These are phyloP conservation scores for Cotesia typhae DNA, from an alignment of 1,140 invertebrate species.

Conservation along the genomic window DNA sequence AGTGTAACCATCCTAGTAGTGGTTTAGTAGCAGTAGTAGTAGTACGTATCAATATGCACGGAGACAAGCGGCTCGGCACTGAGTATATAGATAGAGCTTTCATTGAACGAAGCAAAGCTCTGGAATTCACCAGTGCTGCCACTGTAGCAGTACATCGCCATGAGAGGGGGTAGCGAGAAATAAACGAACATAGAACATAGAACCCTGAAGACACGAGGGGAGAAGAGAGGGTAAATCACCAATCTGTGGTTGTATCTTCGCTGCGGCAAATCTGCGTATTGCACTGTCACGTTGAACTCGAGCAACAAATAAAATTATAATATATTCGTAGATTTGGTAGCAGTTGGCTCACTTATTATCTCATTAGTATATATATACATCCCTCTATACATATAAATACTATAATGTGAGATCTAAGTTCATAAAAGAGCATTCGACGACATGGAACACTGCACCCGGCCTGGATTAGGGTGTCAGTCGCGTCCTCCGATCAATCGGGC, in stretches of 20 bases:
- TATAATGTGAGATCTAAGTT: neutral
- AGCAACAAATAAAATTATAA: conserved; percentile 6
- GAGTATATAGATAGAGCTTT: conserved; percentile 39
- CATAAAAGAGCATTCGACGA: conserved; percentile 23
- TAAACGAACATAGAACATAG: conserved; percentile 32
- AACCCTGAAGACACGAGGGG: conserved; percentile 20
- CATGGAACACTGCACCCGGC: conserved; percentile 41
- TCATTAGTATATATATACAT: neutral
- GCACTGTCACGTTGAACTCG: conserved; percentile 29
- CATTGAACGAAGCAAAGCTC: conserved; percentile 53
- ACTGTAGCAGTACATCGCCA: neutral
- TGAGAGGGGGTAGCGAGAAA: no score
- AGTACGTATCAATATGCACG: conserved; percentile 21
- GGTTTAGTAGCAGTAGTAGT: neutral
- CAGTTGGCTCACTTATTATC: no score
- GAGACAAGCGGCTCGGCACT: neutral
- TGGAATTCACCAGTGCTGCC: conserved; percentile 50
- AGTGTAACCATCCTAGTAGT: no score
- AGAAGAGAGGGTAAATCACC: conserved; percentile 14
- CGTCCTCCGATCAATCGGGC: conserved; percentile 38
- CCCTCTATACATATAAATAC: neutral
- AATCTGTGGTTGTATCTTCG: conserved; percentile 42
- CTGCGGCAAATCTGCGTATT: conserved; percentile 53
- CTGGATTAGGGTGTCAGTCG: conserved; percentile 44
- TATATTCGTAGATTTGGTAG: no score